Evolutionary conservation across 2,888 invertebrate species (phyloP).

Genomic region (Nemapogon koenigi): DNA sequence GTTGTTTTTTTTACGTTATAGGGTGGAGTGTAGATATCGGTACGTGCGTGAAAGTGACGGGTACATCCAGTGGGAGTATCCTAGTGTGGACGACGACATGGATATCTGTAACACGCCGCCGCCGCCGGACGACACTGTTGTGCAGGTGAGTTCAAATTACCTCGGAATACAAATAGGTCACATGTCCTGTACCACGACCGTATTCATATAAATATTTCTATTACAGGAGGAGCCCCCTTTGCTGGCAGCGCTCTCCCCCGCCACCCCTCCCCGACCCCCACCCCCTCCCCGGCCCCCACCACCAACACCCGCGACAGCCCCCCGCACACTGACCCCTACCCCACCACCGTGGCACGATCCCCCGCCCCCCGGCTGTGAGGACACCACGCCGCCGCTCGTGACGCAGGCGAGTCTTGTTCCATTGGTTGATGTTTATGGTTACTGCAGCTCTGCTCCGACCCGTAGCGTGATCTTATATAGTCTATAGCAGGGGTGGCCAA

Average conservation of each 20-base stretch:
- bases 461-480: no score
- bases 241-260: no score
- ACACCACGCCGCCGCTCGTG: constrained; percentile 6
- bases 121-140: constrained; percentile 31
- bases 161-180: no score
- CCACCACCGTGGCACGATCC: constrained; percentile 33
- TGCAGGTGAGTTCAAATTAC: no score
- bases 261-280: no score
- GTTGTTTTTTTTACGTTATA: no score
- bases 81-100: constrained; percentile 40
- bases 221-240: no score
- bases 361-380: constrained; percentile 41
- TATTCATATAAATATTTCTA: no score
- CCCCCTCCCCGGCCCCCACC: constrained; percentile 18
- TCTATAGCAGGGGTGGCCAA: no score
- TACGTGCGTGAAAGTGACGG: constrained; percentile 65
- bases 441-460: no score
- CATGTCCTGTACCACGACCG: no score
- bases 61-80: constrained; percentile 68
- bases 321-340: constrained; percentile 24
- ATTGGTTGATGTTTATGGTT: not conserved
- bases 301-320: constrained; percentile 20
- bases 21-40: constrained; percentile 67
- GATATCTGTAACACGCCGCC: constrained; percentile 60
- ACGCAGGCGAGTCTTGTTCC: not conserved